These are phyloP conservation scores for Cybosia mesomella DNA, from an alignment of 2,888 invertebrate genomes.

Conservation along the genomic window DNA sequence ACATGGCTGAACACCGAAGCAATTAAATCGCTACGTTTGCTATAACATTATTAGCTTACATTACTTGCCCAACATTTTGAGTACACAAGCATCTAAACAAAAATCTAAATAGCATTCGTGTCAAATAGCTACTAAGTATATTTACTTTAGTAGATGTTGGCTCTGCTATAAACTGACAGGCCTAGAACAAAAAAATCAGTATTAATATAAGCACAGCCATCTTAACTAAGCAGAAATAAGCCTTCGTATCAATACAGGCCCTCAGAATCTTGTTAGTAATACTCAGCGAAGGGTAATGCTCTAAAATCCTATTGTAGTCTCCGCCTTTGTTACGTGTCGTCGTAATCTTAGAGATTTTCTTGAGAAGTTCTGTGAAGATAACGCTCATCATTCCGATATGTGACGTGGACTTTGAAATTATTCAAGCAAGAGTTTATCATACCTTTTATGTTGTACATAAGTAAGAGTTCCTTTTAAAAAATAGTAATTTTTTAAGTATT, in stretches of 20 bases:
- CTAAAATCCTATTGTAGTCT: slow-evolving; percentile 42
- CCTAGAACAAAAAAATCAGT: slow-evolving; percentile 30
- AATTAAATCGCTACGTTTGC: slow-evolving; percentile 12
- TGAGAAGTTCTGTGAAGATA: slow-evolving; percentile 39
- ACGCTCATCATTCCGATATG: slow-evolving; percentile 11
- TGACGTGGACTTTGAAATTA: slow-evolving; percentile 21
- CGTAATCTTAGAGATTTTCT: slow-evolving; percentile 38
- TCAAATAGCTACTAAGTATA: slow-evolving; percentile 27
- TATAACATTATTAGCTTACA: slow-evolving; percentile 7
- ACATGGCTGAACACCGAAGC: slow-evolving; percentile 11
- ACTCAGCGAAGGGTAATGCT: slow-evolving; percentile 24
- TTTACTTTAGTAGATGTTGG: slow-evolving; percentile 32
- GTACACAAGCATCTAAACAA: slow-evolving; percentile 31
- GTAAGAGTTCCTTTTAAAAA: neutral
- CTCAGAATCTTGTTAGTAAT: slow-evolving; percentile 16
- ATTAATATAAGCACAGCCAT: slow-evolving; percentile 15
- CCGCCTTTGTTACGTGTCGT: slow-evolving; percentile 34
- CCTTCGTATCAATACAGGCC: slow-evolving; percentile 3
- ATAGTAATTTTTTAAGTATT: neutral
- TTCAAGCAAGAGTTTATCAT: slow-evolving; percentile 12
- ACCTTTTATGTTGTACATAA: neutral
- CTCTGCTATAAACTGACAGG: slow-evolving; percentile 29
- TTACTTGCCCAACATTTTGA: slow-evolving; percentile 11
- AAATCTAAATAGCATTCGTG: slow-evolving; percentile 29
- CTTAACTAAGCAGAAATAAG: neutral